Evolutionary conservation across 2,888 invertebrate genomes (phyloP).

Genomic region (Limnephilus lunatus): DNA sequence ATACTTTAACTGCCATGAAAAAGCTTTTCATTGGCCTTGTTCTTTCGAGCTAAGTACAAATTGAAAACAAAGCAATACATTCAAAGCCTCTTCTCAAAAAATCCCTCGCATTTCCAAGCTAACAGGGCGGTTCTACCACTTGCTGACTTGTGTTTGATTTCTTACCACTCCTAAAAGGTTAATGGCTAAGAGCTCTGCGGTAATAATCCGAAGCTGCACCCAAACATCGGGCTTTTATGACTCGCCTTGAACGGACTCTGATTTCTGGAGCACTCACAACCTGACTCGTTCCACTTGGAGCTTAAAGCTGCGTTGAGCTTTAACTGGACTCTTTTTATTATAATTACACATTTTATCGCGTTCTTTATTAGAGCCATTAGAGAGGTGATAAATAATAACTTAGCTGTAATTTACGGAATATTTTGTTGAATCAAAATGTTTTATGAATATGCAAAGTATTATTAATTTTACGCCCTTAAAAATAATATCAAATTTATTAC

Average conservation of each 20-base stretch:
- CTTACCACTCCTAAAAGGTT: conserved; percentile 37
- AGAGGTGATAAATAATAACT: not conserved
- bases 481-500: not conserved
- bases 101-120: not conserved
- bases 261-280: not conserved
- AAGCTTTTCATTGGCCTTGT: not conserved
- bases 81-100: not conserved
- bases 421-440: not conserved
- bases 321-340: not conserved
- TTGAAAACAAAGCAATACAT: not conserved
- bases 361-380: not conserved
- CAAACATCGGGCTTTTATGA: conserved; percentile 36
- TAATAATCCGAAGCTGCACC: conserved; percentile 32
- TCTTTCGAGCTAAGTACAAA: not conserved
- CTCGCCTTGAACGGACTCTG: conserved; percentile 29
- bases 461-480: not conserved
- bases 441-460: not conserved
- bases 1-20: not conserved
- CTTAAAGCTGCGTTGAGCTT: not conserved
- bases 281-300: not conserved
- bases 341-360: not conserved
- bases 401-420: not conserved
- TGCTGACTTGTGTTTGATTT: conserved; percentile 12
- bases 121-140: not conserved
- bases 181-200: conserved; percentile 46